Evolutionary conservation across 2,888 invertebrate genomes (phyloP), one percentile per base, ranked within the genome.

Genomic region (Heteromyza rotundicornis): DNA sequence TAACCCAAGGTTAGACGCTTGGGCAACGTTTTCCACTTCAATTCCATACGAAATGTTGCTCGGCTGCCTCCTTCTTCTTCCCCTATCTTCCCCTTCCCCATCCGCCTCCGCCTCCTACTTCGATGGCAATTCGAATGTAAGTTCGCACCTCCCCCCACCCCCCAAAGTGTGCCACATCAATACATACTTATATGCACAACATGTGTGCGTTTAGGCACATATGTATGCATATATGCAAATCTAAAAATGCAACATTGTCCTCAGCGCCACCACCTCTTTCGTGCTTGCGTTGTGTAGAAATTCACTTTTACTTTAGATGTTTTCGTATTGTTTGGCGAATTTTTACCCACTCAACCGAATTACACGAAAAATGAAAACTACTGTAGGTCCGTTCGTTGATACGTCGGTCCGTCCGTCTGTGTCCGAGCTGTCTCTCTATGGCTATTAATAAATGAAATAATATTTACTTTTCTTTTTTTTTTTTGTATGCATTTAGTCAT

Each of bases 261-360:
- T n/a, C n/a, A n/a, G n/a, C n/a, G n/a, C n/a, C n/a, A n/a, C n/a
- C n/a, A n/a, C n/a, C n/a, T n/a, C n/a, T n/a, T n/a, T n/a, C n/a
- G n/a, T n/a, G n/a, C n/a, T n/a, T n/a, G 24, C 27, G 53, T 44
- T 60, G 36, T 22, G 40, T 57, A 57, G 55, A 57, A 64, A 66
- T 66, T 69, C 67, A 69, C 69, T 69, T 69, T 69, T 69, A 69
- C 68, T 69, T 68, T 60, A 64, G 59, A 52, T 60, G 27, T 14
- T 36, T n/a, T 60, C 51, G 20, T 51, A 51, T 32, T 24, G 52
- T 52, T 32, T 52, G n/a, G 49, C 49, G 19, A 17, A 23, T 22
- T 27, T 24, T 16, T n/a, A 7, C 32, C 12, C n/a, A 14, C n/a
- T n/a, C n/a, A 7, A n/a, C 7, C 40, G n/a, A 12, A n/a, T n/a